These are phyloP conservation scores for Hydriomena furcata DNA, from an alignment of 2,888 invertebrate species.

Conservation along the genomic window DNA sequence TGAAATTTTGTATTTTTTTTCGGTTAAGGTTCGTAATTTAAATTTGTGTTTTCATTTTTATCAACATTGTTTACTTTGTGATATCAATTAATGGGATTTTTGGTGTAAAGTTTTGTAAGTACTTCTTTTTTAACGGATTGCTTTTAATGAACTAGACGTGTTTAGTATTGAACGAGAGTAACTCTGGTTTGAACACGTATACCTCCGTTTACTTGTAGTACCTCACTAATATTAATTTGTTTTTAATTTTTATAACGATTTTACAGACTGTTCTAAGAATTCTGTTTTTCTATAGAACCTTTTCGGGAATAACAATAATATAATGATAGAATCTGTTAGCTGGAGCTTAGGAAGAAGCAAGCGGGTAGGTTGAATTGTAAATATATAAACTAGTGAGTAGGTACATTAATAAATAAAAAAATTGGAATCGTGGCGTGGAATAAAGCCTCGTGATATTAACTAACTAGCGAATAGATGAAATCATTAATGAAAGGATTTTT, in stretches of 20 bases:
- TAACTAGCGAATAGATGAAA: constrained; percentile 81
- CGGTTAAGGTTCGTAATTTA: constrained; percentile 59
- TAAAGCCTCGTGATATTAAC: constrained; percentile 82
- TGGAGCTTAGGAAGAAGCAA: constrained; percentile 72
- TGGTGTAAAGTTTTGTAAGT: constrained; percentile 44
- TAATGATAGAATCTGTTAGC: constrained; percentile 47
- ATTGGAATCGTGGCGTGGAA: constrained; percentile 74
- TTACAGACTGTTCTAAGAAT: constrained; percentile 57
- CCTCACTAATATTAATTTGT: constrained; percentile 80
- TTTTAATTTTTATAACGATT: constrained; percentile 76
- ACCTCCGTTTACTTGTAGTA: constrained; percentile 73
- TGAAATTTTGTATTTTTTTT: constrained; percentile 55
- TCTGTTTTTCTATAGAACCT: constrained; percentile 43
- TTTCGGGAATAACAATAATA: constrained; percentile 19
- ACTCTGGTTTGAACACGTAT: constrained; percentile 54
- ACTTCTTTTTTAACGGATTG: constrained; percentile 38
- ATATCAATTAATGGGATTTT: constrained; percentile 69
- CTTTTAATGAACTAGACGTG: constrained; percentile 42
- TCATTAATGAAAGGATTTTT: constrained; percentile 82
- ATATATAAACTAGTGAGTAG: constrained; percentile 69
- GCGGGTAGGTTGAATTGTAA: constrained; percentile 81
- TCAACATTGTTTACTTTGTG: constrained; percentile 74
- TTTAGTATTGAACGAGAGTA: constrained; percentile 37
- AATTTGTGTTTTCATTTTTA: constrained; percentile 58
- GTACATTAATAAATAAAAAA: constrained; percentile 59